Conservation (phyloP, 1,140 invertebrate species). For the Pachypeltis micranthus region DNA sequence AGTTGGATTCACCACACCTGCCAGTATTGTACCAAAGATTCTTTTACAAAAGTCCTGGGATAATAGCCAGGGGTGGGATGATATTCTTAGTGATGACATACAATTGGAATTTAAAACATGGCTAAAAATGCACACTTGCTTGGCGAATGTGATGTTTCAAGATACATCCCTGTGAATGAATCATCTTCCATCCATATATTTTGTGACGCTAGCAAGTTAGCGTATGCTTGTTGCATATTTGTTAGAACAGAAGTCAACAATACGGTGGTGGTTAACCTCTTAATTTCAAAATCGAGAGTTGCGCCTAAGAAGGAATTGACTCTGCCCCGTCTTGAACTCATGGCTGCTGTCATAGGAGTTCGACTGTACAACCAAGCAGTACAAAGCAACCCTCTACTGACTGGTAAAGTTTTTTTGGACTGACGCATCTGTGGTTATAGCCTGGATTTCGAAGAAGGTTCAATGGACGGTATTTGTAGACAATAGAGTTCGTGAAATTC, state of each 20-base stretch:
- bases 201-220: not conserved
- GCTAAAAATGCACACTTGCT: not conserved
- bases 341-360: not conserved
- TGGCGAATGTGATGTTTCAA: not conserved
- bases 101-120: not conserved
- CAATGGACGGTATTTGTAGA: not conserved
- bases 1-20: not conserved
- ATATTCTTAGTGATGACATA: not conserved
- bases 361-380: not conserved
- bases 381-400: not conserved
- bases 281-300: not conserved
- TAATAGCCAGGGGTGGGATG: not conserved
- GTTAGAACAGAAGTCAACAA: not conserved
- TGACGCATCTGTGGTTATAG: not conserved
- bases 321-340: not conserved
- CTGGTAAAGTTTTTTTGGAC: not conserved
- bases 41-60: not conserved
- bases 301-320: not conserved
- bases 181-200: not conserved
- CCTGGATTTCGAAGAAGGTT: not conserved
- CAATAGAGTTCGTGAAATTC: not conserved
- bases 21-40: not conserved
- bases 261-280: not conserved
- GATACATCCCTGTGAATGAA: not conserved
- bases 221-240: not conserved